Base-by-base conservation (phyloP, 2,888 invertebrate genomes). In the Heteromurus nitidus region DNA sequence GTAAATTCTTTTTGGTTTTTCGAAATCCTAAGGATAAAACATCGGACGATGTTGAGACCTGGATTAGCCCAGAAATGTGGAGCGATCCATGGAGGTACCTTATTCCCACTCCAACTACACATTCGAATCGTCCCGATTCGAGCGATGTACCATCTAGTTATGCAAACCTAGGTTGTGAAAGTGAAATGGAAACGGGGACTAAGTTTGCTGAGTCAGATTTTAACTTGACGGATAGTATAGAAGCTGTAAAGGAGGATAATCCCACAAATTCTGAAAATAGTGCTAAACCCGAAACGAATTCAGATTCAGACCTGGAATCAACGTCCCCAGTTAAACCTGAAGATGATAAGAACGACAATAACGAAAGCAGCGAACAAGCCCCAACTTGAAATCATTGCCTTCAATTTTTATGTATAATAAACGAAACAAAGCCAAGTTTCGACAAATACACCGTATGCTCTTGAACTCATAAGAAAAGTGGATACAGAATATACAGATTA, bases 11-110 rank as follows among this genome's bases (percentile, higher is more conserved):
- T 30, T 62, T 62, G 16, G 31, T 31, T 18, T n/a, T 50, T 53
- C 53, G 22, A 18, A 65, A n/a, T 18, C 2, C 18, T 44, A 24
- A 74, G 74, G 64, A 42, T 13, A 47, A 44, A 47, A 72, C 22
- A 1, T 36, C 62, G 1, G 80, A 80, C 24, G 77, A 69, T 16
- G 81, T 85, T 47, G 82, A 84, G 20, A 68, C 30, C 11, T 85
- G 85, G 85, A 58, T 85, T 22, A 85, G 84, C 31, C 84, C 83
- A 11, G 76, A 81, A 62, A 85, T 85, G 85, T 85, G 85, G 85
- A 31, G 72, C 1, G 85, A 85, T 28, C 85, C 85, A 18, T 85
- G 85, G 83, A 70, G 65, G 47, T 11, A 65, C 18, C 30, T 79
- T 7, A 73, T n/a, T 22, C 22, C 62, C 5, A 30, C 26, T 7